A percentile compares a stretch with the other conserved stretches of the same genome.
Evolutionary conservation across 1,140 invertebrate genomes (phyloP).

Genomic region (Halictus rubicundus): DNA sequence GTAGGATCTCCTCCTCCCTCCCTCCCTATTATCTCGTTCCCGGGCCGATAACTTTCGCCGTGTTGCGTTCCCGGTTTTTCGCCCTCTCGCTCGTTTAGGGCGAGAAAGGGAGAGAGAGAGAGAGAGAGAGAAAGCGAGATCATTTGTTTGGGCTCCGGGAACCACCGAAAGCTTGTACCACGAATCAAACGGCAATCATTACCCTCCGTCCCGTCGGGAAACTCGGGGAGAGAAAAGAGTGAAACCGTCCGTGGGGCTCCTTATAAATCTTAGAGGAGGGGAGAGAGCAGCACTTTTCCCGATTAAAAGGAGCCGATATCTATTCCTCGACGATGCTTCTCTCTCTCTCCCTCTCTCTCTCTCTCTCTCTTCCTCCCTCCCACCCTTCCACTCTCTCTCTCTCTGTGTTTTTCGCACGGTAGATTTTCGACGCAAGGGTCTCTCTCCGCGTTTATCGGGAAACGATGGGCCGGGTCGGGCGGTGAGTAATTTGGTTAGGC

Average conservation of each 20-base stretch:
- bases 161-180: neutral
- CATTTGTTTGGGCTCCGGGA: neutral
- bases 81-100: too few relatives aligned
- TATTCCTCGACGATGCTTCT: conserved; percentile 12
- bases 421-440: conserved; percentile 51
- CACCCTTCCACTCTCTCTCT: neutral
- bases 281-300: conserved; percentile 49
- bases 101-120: too few relatives aligned
- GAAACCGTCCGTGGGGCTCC: conserved; percentile 31
- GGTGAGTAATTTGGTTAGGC: conserved; percentile 65
- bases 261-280: conserved; percentile 34
- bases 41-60: conserved; percentile 12
- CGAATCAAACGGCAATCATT: neutral
- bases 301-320: conserved; percentile 56
- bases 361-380: too few relatives aligned
- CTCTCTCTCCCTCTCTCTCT: too few relatives aligned
- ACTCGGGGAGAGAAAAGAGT: neutral
- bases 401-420: conserved; percentile 8
- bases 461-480: conserved; percentile 42
- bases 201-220: too few relatives aligned
- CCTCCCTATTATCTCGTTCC: neutral
- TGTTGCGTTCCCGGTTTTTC: too few relatives aligned
- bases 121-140: too few relatives aligned
- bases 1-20: neutral
- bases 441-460: conserved; percentile 56